A percentile compares a stretch with the other conserved stretches of the same genome.
These are phyloP conservation scores for Polia nebulosa DNA, from an alignment of 2,888 invertebrate species.

Conservation along the genomic window DNA sequence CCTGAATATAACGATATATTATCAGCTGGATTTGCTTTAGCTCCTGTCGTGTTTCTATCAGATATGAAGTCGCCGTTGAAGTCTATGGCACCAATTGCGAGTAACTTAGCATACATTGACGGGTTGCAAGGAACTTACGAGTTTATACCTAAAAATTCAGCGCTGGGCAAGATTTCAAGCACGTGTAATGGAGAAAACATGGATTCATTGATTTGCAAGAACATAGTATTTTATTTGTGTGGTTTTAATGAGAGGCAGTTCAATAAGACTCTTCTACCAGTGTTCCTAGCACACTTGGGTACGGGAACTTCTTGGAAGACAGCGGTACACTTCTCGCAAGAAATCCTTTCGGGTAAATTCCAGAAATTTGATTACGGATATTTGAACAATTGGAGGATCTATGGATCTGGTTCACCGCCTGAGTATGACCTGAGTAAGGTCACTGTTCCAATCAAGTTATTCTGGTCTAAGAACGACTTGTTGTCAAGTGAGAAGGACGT, in stretches of 20 bases:
- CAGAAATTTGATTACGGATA: conserved; percentile 93
- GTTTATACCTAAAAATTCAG: conserved; percentile 93
- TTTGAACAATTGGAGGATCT: conserved; percentile 89
- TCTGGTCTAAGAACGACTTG: conserved; percentile 94
- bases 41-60: conserved; percentile 93
- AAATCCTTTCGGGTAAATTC: conserved; percentile 90
- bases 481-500: conserved; percentile 93
- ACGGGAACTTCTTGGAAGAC: conserved; percentile 95
- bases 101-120: conserved; percentile 91
- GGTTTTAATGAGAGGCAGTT: conserved; percentile 94
- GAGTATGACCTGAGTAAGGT: conserved; percentile 92
- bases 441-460: conserved; percentile 91
- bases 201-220: conserved; percentile 92
- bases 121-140: conserved; percentile 93
- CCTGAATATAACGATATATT: conserved; percentile 93
- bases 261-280: conserved; percentile 93
- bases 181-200: conserved; percentile 90
- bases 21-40: conserved; percentile 92
- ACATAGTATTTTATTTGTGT: conserved; percentile 93
- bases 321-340: conserved; percentile 93
- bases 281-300: conserved; percentile 93
- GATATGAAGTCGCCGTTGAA: conserved; percentile 92
- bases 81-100: conserved; percentile 92
- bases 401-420: conserved; percentile 91
- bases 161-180: conserved; percentile 90